Evolutionary conservation across 2,888 invertebrate species (phyloP), one percentile per base, ranked within the genome.

Genomic region (Leptodirus hochenwartii): DNA sequence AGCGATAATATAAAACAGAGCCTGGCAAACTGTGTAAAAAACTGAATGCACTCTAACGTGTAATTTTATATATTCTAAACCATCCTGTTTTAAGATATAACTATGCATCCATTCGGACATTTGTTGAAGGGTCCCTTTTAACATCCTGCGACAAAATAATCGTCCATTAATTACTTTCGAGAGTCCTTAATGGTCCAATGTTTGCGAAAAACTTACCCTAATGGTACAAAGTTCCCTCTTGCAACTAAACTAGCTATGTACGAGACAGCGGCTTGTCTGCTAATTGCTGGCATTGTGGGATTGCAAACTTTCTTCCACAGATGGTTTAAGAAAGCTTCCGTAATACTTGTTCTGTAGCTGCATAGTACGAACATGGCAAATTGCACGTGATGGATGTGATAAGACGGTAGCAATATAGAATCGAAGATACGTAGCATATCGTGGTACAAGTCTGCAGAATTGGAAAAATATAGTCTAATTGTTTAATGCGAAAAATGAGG

Each of bases 1-100:
- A 0, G 84, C 79, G 35, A 96, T 74, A 10, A 91, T 62, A 54
- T 95, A 91, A 58, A 96, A 93, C 25, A 93, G 61, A 0, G 85
- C 75, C 53, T 96, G 93, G 42, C 91, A 91, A 3, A 88, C 69
- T 2, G 82, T 72, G 50, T 90, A 91, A 57, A 96, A 96, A 0
- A 90, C 78, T 3, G 73, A 66, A 49, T 96, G 91, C 1, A 75
- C 67, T 42, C 73, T 68, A 1, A 70, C 46, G 40, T 76, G 73
- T 9, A 61, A 58, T 41, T 62, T 60, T 1, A 61, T 50, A 39
- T 56, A 59, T 39, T 61, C 62, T 37, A 39, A 56, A 44, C 54
- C 56, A 39, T 76, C 74, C 37, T 76, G 73, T 1, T 66, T 64
- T 1, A 65, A 62, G 26, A 88, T 75, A 49, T 93, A 93, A 1